These are phyloP conservation scores for Phengaris alcon DNA, from an alignment of 2,888 invertebrate genomes.

Conservation along the genomic window DNA sequence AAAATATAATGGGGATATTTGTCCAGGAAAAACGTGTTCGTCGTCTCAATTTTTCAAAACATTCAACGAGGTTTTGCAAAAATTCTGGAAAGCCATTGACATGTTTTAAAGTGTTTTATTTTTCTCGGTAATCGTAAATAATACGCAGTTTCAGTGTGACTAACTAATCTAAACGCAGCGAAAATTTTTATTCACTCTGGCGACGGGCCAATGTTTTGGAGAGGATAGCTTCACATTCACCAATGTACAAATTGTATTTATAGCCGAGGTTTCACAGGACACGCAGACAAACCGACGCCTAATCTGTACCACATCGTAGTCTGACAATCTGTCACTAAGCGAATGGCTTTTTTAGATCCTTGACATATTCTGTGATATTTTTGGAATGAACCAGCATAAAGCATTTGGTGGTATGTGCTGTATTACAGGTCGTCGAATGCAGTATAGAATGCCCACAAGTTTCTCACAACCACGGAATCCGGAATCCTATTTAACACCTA, in stretches of 20 bases:
- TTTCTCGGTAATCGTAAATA: slow-evolving; percentile 34
- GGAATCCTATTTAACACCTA: not conserved
- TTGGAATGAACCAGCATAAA: not conserved
- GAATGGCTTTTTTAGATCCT: not conserved
- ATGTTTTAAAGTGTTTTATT: slow-evolving; percentile 24
- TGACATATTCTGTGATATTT: not conserved
- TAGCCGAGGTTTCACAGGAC: slow-evolving; percentile 8
- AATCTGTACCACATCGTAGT: not conserved
- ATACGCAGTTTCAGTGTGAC: slow-evolving; percentile 29
- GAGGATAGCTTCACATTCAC: not conserved
- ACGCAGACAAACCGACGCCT: slow-evolving; percentile 3
- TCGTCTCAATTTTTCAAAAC: not conserved
- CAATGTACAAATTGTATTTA: not conserved
- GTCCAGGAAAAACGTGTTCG: not conserved
- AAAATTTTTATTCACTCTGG: not conserved
- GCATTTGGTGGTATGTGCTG: not conserved
- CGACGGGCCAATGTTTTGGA: slow-evolving; percentile 10
- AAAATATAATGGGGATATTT: not conserved
- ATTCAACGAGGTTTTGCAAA: not conserved
- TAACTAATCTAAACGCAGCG: slow-evolving; percentile 9
- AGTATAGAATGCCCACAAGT: not conserved
- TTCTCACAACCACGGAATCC: not conserved
- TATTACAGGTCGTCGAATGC: not conserved
- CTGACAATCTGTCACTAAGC: not conserved
- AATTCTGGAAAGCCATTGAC: slow-evolving; percentile 26